Evolutionary conservation across 2,113 vertebrate species (phyloP).

Genomic region (Ibidorhyncha struthersii): DNA sequence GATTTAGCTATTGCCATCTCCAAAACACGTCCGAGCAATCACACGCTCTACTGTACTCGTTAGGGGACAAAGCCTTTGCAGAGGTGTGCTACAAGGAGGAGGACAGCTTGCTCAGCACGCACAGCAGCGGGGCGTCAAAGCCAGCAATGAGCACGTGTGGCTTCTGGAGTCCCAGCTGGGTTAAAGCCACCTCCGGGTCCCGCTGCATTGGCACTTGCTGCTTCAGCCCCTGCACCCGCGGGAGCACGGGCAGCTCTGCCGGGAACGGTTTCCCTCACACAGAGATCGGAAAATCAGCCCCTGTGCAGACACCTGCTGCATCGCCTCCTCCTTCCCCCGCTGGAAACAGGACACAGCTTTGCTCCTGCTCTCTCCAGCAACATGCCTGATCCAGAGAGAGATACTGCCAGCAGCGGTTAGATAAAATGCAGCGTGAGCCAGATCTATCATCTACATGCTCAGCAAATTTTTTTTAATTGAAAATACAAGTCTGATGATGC

Average conservation of each 20-base stretch:
- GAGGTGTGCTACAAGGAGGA: rapidly evolving
- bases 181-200: background rate
- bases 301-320: background rate
- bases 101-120: background rate
- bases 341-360: background rate
- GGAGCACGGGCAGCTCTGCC: background rate
- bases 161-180: background rate
- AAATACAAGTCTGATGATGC: background rate
- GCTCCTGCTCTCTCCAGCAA: background rate
- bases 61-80: rapidly evolving
- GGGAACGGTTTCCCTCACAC: rapidly evolving
- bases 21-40: background rate
- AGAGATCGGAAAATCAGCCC: background rate
- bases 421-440: background rate
- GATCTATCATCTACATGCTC: background rate
- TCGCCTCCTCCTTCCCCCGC: background rate
- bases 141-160: background rate
- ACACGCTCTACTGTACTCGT: rapidly evolving
- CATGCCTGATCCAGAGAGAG: background rate
- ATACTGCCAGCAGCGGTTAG: background rate
- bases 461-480: background rate
- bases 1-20: background rate
- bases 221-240: background rate
- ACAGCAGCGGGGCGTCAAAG: rapidly evolving
- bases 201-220: background rate